These are phyloP conservation scores for Poecile montanus DNA, from an alignment of 2,797 vertebrate species.

Conservation along the genomic window DNA sequence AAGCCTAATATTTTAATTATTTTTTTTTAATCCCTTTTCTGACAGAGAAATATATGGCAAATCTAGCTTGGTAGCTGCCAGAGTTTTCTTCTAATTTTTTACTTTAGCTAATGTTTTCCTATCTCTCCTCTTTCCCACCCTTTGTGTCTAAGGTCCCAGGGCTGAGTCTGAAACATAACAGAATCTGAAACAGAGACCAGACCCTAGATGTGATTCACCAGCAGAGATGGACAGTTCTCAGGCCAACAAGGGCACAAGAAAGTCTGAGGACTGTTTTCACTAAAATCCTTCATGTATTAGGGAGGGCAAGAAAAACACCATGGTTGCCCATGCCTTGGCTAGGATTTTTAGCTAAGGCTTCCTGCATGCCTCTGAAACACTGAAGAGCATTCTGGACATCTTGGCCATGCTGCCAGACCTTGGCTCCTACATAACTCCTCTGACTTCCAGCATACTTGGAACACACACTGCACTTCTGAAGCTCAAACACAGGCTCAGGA, in stretches of 20 bases:
- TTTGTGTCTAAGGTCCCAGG: background rate
- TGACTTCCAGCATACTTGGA: constrained; percentile 40
- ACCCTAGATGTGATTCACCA: background rate
- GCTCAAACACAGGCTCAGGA: background rate
- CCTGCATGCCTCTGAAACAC: constrained; percentile 25
- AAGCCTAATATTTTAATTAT: background rate
- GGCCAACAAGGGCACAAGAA: background rate
- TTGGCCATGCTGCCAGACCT: constrained; percentile 11
- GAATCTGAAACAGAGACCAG: background rate
- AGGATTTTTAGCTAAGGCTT: background rate
- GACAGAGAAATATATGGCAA: background rate
- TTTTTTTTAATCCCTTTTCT: background rate
- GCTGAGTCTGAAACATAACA: background rate
- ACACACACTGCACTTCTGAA: background rate
- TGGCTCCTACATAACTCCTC: constrained; percentile 11
- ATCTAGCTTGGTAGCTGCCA: background rate
- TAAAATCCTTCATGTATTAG: background rate
- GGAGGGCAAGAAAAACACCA: background rate
- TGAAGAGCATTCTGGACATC: constrained; percentile 32
- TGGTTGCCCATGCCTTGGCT: background rate
- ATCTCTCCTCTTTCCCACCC: background rate
- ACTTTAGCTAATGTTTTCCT: background rate
- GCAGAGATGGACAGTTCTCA: background rate
- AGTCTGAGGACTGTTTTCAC: background rate
- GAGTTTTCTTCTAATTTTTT: background rate